Conservation (phyloP, 2,888 invertebrate genomes). For the Margaritifera margaritifera region DNA sequence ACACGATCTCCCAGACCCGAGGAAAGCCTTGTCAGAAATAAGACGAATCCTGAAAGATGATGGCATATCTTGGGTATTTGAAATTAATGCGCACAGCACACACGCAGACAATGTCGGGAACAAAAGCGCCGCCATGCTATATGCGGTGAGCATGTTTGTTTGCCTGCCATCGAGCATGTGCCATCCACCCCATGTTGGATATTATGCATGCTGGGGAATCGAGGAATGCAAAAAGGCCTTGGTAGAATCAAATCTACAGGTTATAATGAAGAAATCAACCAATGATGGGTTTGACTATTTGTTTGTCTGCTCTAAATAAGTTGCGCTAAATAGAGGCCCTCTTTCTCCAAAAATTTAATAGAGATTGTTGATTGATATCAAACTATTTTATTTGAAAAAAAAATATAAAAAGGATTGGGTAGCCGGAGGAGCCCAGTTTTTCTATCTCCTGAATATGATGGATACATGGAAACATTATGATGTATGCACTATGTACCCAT, state of each 20-base stretch:
- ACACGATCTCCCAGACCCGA: conserved; percentile 32
- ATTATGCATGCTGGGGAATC: conserved; percentile 33
- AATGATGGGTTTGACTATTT: too few species aligned
- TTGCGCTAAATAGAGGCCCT: too few species aligned
- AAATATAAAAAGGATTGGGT: too few species aligned
- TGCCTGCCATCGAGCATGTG: conserved; percentile 32
- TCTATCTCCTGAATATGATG: too few species aligned
- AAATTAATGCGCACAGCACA: conserved; percentile 22
- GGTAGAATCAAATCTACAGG: conserved; percentile 8
- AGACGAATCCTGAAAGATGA: conserved; percentile 20
- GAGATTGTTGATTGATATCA: too few species aligned
- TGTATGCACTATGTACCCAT: too few species aligned
- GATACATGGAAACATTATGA: too few species aligned
- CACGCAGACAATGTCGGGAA: conserved; percentile 25
- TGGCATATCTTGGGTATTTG: conserved; percentile 22
- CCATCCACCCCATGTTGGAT: conserved; percentile 18
- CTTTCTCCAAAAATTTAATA: too few species aligned
- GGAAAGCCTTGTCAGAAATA: conserved; percentile 20
- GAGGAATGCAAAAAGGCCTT: conserved; percentile 28
- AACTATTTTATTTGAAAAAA: too few species aligned
- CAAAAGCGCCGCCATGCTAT: conserved; percentile 20
- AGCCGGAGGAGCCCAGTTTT: too few species aligned
- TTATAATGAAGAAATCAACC: conserved; percentile 4
- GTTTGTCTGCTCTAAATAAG: too few species aligned
- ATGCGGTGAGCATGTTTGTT: conserved; percentile 27